These are phyloP conservation scores for Cerastoderma edule DNA, from an alignment of 2,888 invertebrate species.

Conservation along the genomic window DNA sequence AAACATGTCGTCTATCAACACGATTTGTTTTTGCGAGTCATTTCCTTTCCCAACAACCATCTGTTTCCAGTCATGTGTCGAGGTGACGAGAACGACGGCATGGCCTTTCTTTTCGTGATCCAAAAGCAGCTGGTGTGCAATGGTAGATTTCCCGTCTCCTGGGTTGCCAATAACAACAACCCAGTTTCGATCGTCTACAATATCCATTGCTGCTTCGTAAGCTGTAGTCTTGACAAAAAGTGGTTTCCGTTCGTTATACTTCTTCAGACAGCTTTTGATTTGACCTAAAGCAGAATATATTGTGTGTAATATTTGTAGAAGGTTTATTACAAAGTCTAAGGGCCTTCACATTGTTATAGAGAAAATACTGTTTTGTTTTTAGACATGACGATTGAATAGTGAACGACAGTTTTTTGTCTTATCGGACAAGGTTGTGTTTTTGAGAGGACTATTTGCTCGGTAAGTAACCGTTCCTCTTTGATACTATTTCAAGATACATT, in stretches of 20 bases:
- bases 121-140: slow-evolving; percentile 24
- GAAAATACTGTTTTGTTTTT: too few species aligned
- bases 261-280: slow-evolving; percentile 7
- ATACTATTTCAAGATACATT: too few species aligned
- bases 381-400: too few species aligned
- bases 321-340: too few species aligned
- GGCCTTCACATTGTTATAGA: too few species aligned
- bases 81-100: slow-evolving; percentile 19
- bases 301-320: too few species aligned
- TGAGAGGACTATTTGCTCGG: too few species aligned
- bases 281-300: slow-evolving; percentile 31
- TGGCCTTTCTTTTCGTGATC: slow-evolving; percentile 15
- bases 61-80: slow-evolving; percentile 34
- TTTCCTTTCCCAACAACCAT: slow-evolving; percentile 1
- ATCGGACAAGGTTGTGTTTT: too few species aligned
- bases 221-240: slow-evolving; percentile 32
- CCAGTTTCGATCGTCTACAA: slow-evolving; percentile 30
- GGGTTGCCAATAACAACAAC: slow-evolving; percentile 30
- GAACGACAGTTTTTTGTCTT: too few species aligned
- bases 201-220: slow-evolving; percentile 16
- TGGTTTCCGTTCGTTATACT: slow-evolving; percentile 13
- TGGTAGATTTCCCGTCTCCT: slow-evolving; percentile 33
- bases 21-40: slow-evolving; percentile 20
- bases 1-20: slow-evolving; percentile 41
- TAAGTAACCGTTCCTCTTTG: too few species aligned